Evolutionary conservation across 2,888 invertebrate genomes (phyloP), one percentile per base, ranked within the genome.

Genomic region (Caenorhabditis zanzibari): DNA sequence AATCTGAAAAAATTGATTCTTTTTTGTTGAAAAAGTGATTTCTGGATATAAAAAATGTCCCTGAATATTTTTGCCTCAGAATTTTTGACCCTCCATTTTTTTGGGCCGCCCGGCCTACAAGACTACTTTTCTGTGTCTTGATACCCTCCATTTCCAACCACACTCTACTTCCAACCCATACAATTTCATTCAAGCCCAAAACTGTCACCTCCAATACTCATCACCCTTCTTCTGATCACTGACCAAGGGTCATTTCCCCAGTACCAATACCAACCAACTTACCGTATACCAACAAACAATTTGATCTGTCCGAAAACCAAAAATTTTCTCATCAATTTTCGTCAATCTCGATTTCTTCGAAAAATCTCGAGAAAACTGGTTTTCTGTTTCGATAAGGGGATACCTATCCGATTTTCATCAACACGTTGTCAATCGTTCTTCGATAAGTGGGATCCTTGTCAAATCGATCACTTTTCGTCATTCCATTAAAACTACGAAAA

Each of bases 381-480:
- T 68, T 38, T 54, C 26, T 1, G n/a, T n/a, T n/a, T n/a, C n/a
- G n/a, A n/a, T n/a, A n/a, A n/a, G 22, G 22, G 41, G 41, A 32
- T 35, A 49, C 19, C 19, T 49, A 49, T 49, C 22, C 26, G 1
- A n/a, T 1, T 32, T 5, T 10, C 26, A 47, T 22, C 28, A 38
- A 38, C 54, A 54, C 68, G 54, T 54, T 68, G 52, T 35, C 54
- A 54, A 68, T 54, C 54, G 68, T 68, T 68, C 68, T 54, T 35
- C 16, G 68, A 12, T 68, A 26, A 14, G 7, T 1, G 14, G 24
- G 14, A 14, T 32, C 38, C 35, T 52, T 54, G 38, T 54, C 41
- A 47, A 10, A 44, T 26, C 26, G 9, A 47, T 63, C 24, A 49
- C 5, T 49, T 32, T 26, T 66, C 49, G 47, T 66, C 64, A 66